Percentiles rank a stretch among this genome's conserved stretches.
Evolutionary conservation across 2,113 vertebrate genomes (phyloP).

Genomic region (Oostethus manadensis): DNA sequence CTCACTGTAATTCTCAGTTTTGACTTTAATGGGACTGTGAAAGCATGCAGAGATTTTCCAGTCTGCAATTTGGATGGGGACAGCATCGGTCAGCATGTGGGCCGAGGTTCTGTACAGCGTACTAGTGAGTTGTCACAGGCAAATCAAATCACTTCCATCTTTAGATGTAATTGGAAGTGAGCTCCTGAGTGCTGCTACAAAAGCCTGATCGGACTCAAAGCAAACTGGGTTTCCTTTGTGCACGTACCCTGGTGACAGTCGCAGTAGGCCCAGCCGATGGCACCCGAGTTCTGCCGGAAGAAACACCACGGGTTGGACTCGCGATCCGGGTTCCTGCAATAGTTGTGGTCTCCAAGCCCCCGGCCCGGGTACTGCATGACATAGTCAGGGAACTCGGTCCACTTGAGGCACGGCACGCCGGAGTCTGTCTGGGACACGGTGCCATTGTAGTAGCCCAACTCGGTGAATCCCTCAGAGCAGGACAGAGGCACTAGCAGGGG

Average conservation of each 20-base stretch:
- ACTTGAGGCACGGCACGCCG: slow-evolving; percentile 79
- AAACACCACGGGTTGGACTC: slow-evolving; percentile 86
- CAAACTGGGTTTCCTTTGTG: too few relatives aligned
- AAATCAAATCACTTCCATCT: too few relatives aligned
- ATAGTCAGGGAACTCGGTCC: slow-evolving; percentile 88
- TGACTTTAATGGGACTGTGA: too few relatives aligned
- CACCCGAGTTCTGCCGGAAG: slow-evolving; percentile 81
- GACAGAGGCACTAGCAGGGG: slow-evolving; percentile 67
- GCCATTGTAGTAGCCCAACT: slow-evolving; percentile 84
- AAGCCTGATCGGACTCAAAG: too few relatives aligned
- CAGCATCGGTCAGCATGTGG: too few relatives aligned
- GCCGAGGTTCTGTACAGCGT: too few relatives aligned
- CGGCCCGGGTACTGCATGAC: slow-evolving; percentile 85
- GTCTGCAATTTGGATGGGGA: neutral
- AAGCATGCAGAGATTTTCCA: neutral
- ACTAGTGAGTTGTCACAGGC: too few relatives aligned
- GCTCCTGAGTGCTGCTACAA: too few relatives aligned
- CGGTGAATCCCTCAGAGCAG: slow-evolving; percentile 75
- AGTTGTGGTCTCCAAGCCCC: slow-evolving; percentile 84
- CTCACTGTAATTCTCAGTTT: too few relatives aligned
- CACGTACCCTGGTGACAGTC: slow-evolving; percentile 84
- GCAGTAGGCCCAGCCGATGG: slow-evolving; percentile 85
- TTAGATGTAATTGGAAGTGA: too few relatives aligned
- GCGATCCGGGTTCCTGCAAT: slow-evolving; percentile 85
- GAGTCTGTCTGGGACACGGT: slow-evolving; percentile 80